Base-by-base conservation (phyloP, 2,113 vertebrate species). In the Sphyrna mokarran region DNA sequence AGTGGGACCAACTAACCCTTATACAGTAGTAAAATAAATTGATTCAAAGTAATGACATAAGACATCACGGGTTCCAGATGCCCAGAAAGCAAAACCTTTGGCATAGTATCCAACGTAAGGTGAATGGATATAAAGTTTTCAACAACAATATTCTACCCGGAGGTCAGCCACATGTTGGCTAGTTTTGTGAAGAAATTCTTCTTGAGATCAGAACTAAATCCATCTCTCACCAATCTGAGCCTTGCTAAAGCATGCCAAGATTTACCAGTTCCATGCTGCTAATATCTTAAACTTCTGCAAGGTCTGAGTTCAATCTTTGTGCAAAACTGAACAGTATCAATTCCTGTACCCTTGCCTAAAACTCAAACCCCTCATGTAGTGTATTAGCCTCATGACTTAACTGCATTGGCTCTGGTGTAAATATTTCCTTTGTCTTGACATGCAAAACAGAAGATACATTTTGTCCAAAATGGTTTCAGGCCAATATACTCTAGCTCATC, bases 161-260 rank as follows among this genome's bases (percentile, higher is more conserved):
- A 83, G 40, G 6, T 83, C 20, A 13, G 6, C 18, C 80, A 37
- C 14, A 22, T 20, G 16, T 61, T 91, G 9, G 33, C 33, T 61
- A 33, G 11, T 91, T 91, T 3, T 63, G 87, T 91, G 87, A 91
- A 37, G 87, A 61, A 91, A 63, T 91, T 91, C 58, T 91, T 63
- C 29, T 13, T 29, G 14, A 6, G 1, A 7, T 91, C 16, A 91
- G 33, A 63, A 13, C 13, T 91, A 18, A 90, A 29, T n/a, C 14
- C 23, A 90, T 14, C 4, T 89, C 26, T 90, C 87, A 83, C 80
- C 80, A 90, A 29, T 58, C 61, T 91, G 26, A 63, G 29, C 29
- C 11, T 18, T n/a, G 29, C 13, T 63, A 58, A 33, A 63, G 16
- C n/a, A 7, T n/a, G 48, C 20, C 2, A 58, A 89, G 61, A 13